Evolutionary conservation across 2,888 invertebrate genomes (phyloP).

Genomic region (Caenorhabditis sp.): DNA sequence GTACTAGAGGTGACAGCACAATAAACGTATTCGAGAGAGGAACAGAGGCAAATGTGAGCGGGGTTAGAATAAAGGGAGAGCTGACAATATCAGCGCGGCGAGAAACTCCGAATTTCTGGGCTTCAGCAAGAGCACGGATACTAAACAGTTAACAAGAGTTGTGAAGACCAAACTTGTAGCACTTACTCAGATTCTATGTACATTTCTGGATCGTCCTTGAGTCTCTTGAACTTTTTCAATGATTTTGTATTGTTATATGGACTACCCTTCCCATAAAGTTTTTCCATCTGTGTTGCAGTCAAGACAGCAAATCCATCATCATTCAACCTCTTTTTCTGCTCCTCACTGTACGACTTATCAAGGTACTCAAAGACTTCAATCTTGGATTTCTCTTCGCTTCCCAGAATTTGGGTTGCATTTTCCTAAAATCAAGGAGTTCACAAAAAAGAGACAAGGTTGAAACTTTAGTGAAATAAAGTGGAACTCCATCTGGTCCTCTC

Average conservation of each 20-base stretch:
- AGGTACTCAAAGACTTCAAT: conserved; percentile 79
- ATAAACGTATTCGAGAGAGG: conserved; percentile 72
- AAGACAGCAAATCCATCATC: conserved; percentile 76
- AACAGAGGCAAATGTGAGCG: conserved; percentile 65
- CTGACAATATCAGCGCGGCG: conserved; percentile 67
- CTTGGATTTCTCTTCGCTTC: conserved; percentile 74
- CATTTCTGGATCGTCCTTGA: conserved; percentile 67
- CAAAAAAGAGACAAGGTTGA: neutral
- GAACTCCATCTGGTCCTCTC: conserved; percentile 63
- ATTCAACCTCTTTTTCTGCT: conserved; percentile 77
- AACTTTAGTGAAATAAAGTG: conserved; percentile 70
- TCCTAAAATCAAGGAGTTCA: conserved; percentile 15
- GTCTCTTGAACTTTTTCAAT: conserved; percentile 66
- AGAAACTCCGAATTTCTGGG: conserved; percentile 66
- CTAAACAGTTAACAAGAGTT: conserved; percentile 60
- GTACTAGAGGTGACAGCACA: conserved; percentile 75
- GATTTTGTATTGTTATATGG: conserved; percentile 73
- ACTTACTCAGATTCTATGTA: conserved; percentile 72
- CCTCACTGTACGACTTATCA: conserved; percentile 74
- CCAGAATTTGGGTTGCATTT: conserved; percentile 66
- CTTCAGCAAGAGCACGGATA: conserved; percentile 72
- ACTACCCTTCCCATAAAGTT: conserved; percentile 77
- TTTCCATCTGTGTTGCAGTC: conserved; percentile 73
- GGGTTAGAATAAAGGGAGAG: conserved; percentile 71
- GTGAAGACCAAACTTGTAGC: neutral